Evolutionary conservation across 2,113 vertebrate genomes (phyloP), one percentile per base, ranked within the genome.

Genomic region (Colinus virginianus): DNA sequence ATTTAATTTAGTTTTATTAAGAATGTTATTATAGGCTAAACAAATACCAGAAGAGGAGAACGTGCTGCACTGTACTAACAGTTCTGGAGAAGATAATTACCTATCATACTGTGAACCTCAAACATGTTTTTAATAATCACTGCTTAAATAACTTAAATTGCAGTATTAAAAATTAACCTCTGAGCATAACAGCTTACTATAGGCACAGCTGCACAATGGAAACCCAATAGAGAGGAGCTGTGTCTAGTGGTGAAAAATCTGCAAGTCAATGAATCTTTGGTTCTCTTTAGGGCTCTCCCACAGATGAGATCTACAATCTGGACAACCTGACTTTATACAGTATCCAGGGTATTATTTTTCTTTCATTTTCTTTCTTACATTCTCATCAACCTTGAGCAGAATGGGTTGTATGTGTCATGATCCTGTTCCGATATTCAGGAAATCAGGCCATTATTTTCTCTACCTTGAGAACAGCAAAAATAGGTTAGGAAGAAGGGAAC

Each of bases 161-260:
- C 69, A 84, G 95, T 85, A 94, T 96, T 93, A 94, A 96, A 97
- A 96, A 96, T 97, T 96, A 97, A 97, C 96, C 95, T 97, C 70
- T 30, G 34, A 90, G 89, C 93, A 78, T 61, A 69, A 28, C 79
- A 67, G 95, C 95, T 85, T 94, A 87, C 81, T n/a, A 3, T 1
- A n/a, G 53, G 20, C 74, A 81, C 66, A 66, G 45, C 68, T 68
- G 42, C 62, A 49, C 4, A 4, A 76, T 63, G 90, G 63, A 81
- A 90, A 69, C 36, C 45, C 49, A 42, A 59, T 62, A 56, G 53
- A 71, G 12, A 78, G 36, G 17, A 80, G 45, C 7, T 58, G 38
- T 11, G 17, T 63, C 68, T 90, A 25, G 21, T n/a, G 55, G 36
- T 28, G 55, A 76, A 32, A 56, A 69, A 93, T 42, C 59, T 87